These are phyloP conservation scores for Euplagia quadripunctaria DNA, from an alignment of 2,888 invertebrate genomes.

Conservation along the genomic window DNA sequence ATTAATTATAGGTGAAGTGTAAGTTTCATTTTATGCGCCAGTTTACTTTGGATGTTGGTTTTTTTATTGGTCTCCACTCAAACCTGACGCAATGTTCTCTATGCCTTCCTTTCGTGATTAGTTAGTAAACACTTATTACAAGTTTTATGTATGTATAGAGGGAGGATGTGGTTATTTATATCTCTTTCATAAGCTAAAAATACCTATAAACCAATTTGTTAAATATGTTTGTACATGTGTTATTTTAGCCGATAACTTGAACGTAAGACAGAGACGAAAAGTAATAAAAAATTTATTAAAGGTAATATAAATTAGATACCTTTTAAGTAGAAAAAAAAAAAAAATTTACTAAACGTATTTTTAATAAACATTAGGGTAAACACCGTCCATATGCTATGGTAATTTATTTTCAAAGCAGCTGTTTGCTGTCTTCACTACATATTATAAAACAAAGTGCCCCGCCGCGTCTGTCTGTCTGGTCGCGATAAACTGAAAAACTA, in stretches of 20 bases:
- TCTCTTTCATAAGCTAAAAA: background rate
- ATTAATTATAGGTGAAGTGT: background rate
- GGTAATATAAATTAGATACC: too few species aligned
- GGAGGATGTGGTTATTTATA: background rate
- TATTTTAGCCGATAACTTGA: background rate
- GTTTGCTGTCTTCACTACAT: too few species aligned
- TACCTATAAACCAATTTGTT: background rate
- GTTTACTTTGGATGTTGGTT: background rate
- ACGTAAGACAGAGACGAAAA: background rate
- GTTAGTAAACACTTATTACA: background rate
- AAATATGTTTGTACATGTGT: background rate
- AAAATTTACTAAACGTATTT: background rate
- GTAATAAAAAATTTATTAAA: background rate
- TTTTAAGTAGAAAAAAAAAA: background rate
- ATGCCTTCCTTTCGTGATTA: background rate
- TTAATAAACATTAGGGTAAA: too few species aligned
- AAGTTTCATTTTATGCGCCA: background rate
- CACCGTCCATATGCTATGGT: too few species aligned
- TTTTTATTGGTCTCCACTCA: background rate
- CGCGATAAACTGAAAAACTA: too few species aligned
- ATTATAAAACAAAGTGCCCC: too few species aligned
- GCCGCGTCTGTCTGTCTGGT: too few species aligned
- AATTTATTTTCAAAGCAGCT: too few species aligned
- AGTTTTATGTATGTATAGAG: background rate
- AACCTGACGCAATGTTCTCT: background rate